phyloP scores from a whole-genome alignment of 92 coral and sea anemone genomes.

The Parazoanthus swiftii region DNA sequence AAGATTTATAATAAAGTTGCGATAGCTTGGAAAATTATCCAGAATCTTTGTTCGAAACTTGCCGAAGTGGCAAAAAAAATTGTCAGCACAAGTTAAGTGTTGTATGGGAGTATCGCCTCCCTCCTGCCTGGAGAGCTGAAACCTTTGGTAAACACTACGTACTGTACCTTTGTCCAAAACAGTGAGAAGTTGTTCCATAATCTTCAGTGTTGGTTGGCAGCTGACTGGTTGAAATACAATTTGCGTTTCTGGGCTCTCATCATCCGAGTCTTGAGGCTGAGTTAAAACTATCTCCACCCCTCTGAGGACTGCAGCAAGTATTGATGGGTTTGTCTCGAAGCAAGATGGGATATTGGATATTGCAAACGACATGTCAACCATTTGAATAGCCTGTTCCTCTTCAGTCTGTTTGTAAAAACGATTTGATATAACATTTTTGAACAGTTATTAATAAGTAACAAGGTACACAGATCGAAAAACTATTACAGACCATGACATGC shows the following conservation, averaged over 20 bases:
- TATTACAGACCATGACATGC: too few relatives aligned
- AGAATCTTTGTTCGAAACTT: too few relatives aligned
- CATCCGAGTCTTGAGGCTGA: constrained; percentile 67
- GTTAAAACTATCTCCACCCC: constrained; percentile 73
- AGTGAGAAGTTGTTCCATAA: constrained; percentile 68
- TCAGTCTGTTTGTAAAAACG: constrained; percentile 58
- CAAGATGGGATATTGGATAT: constrained; percentile 65
- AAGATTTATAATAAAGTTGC: too few relatives aligned
- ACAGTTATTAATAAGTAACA: too few relatives aligned
- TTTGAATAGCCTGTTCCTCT: constrained; percentile 61
- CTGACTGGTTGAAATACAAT: constrained; percentile 80
- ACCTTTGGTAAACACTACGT: background rate
- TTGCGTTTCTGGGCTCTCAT: constrained; percentile 68
- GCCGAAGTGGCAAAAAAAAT: too few relatives aligned
- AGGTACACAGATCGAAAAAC: too few relatives aligned
- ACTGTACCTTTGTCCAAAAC: constrained; percentile 74
- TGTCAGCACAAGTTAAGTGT: too few relatives aligned
- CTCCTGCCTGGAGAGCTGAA: too few relatives aligned
- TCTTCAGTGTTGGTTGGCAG: constrained; percentile 67
- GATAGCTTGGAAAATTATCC: too few relatives aligned
- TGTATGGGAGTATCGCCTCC: too few relatives aligned
- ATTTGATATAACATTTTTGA: background rate
- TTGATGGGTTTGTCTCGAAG: constrained; percentile 51
- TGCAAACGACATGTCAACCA: constrained; percentile 72
- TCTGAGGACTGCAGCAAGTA: constrained; percentile 66